Evolutionary conservation across 2,113 vertebrate genomes (phyloP), one percentile per base, ranked within the genome.

Genomic region (Rattus rattus): DNA sequence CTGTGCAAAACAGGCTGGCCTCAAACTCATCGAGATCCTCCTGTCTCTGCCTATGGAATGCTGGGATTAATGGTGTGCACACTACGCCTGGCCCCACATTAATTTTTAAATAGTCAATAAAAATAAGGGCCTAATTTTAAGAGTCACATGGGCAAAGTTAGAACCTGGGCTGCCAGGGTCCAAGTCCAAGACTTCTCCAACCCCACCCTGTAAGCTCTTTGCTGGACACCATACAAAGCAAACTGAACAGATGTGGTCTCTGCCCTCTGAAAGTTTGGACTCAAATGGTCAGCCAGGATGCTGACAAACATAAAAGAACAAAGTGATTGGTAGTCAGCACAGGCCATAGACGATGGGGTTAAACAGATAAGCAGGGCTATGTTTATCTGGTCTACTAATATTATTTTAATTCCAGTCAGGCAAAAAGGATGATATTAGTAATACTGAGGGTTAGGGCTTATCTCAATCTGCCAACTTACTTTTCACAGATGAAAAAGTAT

Each of bases 241-340:
- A 96, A 96, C 56, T 26, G 30, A 93, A 86, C 73, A 87, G 85
- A 94, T 39, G 47, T 90, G 94, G 81, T 96, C 94, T 97, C 95
- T 97, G 95, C 93, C 92, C 83, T 96, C 92, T 95, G 95, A 83
- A 97, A 93, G 85, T 97, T 84, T 97, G 94, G 63, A 84, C 95
- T 95, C 87, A 84, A 26, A 76, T 63, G 87, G 79, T 84, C 86
- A 92, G 89, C 72, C 91, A 91, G 8, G 2, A 73, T 76, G 92
- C 90, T 6, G 8, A 88, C 90, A 94, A 95, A 96, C 88, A 96
- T 65, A 49, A 97, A 92, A 94, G 92, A 47, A 75, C 81, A 97
- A 72, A 56, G 67, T 69, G 63, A 88, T 70, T 93, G 91, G 70
- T 13, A 14, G 63, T 73, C 22, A n/a, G n/a, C 47, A 86, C 43